These are phyloP conservation scores for Eupsittula cactorum DNA, from an alignment of 2,113 vertebrate genomes.

Conservation along the genomic window DNA sequence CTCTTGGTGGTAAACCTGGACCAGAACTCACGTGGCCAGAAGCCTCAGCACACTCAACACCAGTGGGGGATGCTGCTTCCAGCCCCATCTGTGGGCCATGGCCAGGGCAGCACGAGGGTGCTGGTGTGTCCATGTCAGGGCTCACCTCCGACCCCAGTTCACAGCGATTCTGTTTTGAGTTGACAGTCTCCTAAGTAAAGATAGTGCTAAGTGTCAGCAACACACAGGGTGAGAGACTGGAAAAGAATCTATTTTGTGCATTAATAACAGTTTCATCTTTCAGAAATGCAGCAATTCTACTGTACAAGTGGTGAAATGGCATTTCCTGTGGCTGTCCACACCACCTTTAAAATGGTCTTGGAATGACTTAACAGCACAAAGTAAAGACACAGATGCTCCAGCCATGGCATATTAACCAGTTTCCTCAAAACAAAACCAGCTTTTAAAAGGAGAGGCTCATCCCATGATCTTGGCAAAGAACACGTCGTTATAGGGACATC, in stretches of 20 bases:
- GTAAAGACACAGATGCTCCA: not conserved
- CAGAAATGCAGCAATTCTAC: not conserved
- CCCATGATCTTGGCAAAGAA: not conserved
- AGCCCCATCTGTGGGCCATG: accelerated
- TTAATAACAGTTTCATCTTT: not conserved
- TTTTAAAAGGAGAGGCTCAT: not conserved
- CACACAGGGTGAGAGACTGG: not conserved
- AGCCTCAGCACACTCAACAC: not conserved
- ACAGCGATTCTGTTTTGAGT: not conserved
- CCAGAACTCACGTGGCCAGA: accelerated
- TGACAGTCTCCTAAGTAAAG: constrained; percentile 17
- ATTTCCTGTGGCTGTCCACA: not conserved
- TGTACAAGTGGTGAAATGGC: not conserved
- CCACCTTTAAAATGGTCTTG: not conserved
- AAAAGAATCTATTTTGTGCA: not conserved
- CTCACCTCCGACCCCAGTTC: not conserved
- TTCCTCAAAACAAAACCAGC: not conserved
- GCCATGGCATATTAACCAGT: not conserved
- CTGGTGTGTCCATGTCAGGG: not conserved
- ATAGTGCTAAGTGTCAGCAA: not conserved
- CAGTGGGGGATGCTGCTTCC: not conserved
- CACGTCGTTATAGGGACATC: not conserved
- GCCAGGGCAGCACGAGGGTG: accelerated
- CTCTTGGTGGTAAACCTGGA: not conserved
- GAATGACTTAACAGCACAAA: not conserved